A percentile compares a stretch with the other conserved stretches of the same genome.
Conservation (phyloP, 2,888 invertebrate genomes). For the Epirrhoe tristata region DNA sequence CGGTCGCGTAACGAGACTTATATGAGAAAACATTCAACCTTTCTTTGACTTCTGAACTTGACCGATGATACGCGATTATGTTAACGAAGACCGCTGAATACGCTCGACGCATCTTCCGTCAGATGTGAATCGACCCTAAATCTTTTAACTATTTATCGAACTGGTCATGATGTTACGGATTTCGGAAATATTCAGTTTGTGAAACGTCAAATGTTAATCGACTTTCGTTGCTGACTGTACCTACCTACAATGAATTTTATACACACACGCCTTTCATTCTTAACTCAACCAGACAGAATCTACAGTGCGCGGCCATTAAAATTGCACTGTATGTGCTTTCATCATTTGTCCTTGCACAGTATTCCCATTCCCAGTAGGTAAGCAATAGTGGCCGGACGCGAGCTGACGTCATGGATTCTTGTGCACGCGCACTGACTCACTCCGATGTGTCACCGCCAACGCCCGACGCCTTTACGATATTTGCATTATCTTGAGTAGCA, state of each 20-base stretch:
- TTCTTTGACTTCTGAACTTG: too few relatives aligned
- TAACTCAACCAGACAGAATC: background rate
- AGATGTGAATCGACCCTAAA: too few relatives aligned
- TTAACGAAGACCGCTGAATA: too few relatives aligned
- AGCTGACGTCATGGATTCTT: conserved; percentile 78
- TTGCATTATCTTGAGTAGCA: background rate
- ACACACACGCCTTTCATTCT: background rate
- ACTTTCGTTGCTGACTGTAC: too few relatives aligned
- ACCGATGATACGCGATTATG: too few relatives aligned
- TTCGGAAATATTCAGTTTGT: too few relatives aligned
- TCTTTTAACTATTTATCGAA: too few relatives aligned
- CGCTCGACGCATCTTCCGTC: too few relatives aligned
- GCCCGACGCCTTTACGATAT: conserved; percentile 30
- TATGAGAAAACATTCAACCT: too few relatives aligned
- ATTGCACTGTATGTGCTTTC: conserved; percentile 2
- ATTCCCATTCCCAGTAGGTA: conserved; percentile 24
- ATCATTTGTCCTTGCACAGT: background rate
- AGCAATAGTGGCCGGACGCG: conserved; percentile 69
- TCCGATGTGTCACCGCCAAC: conserved; percentile 73
- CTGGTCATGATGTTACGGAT: too few relatives aligned
- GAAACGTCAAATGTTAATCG: too few relatives aligned
- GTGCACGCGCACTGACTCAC: conserved; percentile 63
- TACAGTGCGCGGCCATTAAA: conserved; percentile 3
- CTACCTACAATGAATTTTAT: background rate
- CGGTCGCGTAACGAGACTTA: too few relatives aligned